Conservation (phyloP, 2,113 vertebrate genomes). For the Sapajus apella region DNA sequence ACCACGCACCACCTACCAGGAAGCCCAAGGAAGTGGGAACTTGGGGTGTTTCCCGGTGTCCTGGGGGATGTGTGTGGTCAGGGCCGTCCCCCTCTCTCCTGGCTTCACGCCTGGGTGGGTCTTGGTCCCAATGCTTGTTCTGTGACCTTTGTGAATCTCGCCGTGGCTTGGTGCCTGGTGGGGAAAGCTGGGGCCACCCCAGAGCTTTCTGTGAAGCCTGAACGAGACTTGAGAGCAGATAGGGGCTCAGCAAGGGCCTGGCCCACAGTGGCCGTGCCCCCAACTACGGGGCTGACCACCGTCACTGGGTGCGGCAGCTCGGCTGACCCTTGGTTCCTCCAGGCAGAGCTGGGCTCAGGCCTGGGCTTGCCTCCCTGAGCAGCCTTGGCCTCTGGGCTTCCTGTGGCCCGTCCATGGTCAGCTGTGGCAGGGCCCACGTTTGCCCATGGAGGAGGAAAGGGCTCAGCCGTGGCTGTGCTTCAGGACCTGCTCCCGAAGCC, state of each 20-base stretch:
- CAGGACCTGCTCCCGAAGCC: background rate
- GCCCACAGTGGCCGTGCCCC: fast-evolving
- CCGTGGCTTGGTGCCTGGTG: background rate
- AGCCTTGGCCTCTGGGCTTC: background rate
- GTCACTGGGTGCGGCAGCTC: background rate
- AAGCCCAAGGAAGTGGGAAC: background rate
- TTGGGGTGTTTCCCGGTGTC: background rate
- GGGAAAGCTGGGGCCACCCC: background rate
- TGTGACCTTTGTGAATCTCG: background rate
- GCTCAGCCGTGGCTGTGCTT: background rate
- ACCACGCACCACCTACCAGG: background rate
- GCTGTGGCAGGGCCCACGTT: background rate
- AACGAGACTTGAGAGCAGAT: fast-evolving
- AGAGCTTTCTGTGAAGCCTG: background rate
- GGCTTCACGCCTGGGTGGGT: background rate
- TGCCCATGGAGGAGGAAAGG: background rate
- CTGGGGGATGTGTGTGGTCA: background rate
- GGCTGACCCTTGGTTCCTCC: fast-evolving
- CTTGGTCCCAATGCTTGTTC: background rate
- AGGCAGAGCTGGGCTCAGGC: background rate
- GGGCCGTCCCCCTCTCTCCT: background rate
- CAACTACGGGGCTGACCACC: fast-evolving
- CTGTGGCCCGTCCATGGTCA: background rate
- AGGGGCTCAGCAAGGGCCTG: background rate
- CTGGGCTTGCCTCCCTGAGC: background rate